A percentile compares a stretch with the other conserved stretches of the same genome.
phyloP scores from a whole-genome alignment of 2,797 vertebrate species.

The Alcedo quadribrachys region DNA sequence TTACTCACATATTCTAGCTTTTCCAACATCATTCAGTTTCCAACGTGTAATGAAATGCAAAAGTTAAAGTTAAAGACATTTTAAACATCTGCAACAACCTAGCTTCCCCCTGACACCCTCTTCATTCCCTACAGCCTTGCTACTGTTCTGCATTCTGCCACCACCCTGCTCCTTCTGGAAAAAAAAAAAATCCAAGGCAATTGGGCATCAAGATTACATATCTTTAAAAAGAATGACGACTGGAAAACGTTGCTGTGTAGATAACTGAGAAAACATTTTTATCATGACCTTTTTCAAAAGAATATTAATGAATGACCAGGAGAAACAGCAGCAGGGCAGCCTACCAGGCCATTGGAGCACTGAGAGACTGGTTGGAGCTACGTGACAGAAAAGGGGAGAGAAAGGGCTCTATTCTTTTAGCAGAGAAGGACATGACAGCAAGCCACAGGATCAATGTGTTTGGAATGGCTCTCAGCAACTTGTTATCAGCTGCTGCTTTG shows the following conservation, averaged over 20 bases:
- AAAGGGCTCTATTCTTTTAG: neutral
- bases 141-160: neutral
- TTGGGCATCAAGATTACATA: neutral
- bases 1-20: neutral
- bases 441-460: neutral
- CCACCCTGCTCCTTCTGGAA: neutral
- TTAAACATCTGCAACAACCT: neutral
- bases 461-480: neutral
- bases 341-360: neutral
- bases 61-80: neutral
- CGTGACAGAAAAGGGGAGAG: neutral
- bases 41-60: neutral
- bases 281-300: neutral
- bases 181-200: neutral
- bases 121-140: neutral
- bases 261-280: slow-evolving; percentile 9
- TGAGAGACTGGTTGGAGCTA: neutral
- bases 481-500: neutral
- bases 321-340: neutral
- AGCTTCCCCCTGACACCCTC: neutral
- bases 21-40: neutral
- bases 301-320: neutral
- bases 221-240: neutral
- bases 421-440: neutral
- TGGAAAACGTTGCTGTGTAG: neutral